Percentiles rank a stretch among this genome's conserved stretches.
Conservation (phyloP, 2,797 vertebrate genomes). For the Harpagifer antarcticus region DNA sequence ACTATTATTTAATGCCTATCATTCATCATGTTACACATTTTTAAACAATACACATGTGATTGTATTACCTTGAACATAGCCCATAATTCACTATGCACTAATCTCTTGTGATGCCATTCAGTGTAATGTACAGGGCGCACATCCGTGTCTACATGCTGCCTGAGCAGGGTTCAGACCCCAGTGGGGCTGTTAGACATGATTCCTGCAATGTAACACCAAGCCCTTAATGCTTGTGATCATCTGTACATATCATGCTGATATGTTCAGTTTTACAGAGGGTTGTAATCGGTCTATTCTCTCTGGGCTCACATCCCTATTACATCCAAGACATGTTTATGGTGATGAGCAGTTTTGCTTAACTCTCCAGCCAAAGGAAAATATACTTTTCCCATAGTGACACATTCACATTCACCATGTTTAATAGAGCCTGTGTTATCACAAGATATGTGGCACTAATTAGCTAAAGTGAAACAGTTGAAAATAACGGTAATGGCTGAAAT, state of each 20-base stretch:
- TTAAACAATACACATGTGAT: background rate
- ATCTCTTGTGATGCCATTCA: constrained; percentile 2
- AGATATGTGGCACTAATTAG: constrained; percentile 50
- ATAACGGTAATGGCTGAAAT: constrained; percentile 56
- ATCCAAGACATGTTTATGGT: constrained; percentile 48
- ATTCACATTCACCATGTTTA: constrained; percentile 42
- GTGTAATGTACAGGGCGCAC: constrained; percentile 46
- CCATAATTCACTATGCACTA: constrained; percentile 7
- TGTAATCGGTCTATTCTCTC: constrained; percentile 48
- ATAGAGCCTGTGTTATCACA: constrained; percentile 10
- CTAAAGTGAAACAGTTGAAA: constrained; percentile 47
- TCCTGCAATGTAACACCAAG: constrained; percentile 57
- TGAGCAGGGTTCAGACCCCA: constrained; percentile 53
- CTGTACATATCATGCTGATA: constrained; percentile 51
- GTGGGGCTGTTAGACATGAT: constrained; percentile 62
- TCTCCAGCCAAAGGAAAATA: constrained; percentile 36
- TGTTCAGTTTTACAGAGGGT: constrained; percentile 55
- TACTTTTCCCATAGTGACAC: constrained; percentile 26
- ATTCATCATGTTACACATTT: constrained; percentile 1
- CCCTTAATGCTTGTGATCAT: constrained; percentile 71
- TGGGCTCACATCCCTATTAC: constrained; percentile 44
- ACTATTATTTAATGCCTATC: constrained; percentile 4
- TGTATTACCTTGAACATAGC: background rate
- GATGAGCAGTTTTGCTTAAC: constrained; percentile 41
- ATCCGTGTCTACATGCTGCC: constrained; percentile 40